These are phyloP conservation scores for Rachycentron canadum DNA, from an alignment of 2,797 vertebrate species.

Conservation along the genomic window DNA sequence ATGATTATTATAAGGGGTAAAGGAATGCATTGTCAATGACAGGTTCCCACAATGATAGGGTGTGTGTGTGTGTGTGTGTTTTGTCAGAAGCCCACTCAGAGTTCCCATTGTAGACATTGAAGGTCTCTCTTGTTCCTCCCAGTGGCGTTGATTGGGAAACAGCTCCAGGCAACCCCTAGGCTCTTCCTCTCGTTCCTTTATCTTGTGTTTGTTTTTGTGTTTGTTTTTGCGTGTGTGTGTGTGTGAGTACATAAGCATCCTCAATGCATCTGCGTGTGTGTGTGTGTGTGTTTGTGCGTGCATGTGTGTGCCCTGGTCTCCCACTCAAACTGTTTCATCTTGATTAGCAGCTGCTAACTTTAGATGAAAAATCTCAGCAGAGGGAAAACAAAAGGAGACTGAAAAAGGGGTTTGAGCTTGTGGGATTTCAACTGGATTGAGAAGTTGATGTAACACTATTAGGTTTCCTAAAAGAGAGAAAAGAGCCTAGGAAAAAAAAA, in stretches of 20 bases:
- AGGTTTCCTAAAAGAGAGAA: conserved; percentile 28
- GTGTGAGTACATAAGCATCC: background rate
- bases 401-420: background rate
- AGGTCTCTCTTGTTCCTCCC: conserved; percentile 80
- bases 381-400: conserved; percentile 6
- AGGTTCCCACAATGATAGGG: no score
- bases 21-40: no score
- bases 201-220: conserved; percentile 55
- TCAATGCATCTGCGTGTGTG: conserved; percentile 19
- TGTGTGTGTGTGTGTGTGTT: conserved; percentile 19
- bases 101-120: conserved; percentile 66
- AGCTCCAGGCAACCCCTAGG: conserved; percentile 80
- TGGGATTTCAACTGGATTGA: conserved; percentile 20
- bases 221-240: conserved; percentile 13
- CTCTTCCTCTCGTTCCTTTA: conserved; percentile 71
- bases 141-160: conserved; percentile 83
- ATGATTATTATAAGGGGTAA: no score
- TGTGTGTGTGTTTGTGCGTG: conserved; percentile 4
- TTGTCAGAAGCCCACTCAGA: conserved; percentile 74
- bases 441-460: conserved; percentile 28
- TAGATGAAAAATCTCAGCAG: conserved; percentile 33
- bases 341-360: conserved; percentile 73
- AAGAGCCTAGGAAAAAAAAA: conserved; percentile 3
- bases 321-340: conserved; percentile 46
- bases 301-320: conserved; percentile 28